phyloP scores from a whole-genome alignment of 2,797 vertebrate species.

The Phaenicophaeus curvirostris region DNA sequence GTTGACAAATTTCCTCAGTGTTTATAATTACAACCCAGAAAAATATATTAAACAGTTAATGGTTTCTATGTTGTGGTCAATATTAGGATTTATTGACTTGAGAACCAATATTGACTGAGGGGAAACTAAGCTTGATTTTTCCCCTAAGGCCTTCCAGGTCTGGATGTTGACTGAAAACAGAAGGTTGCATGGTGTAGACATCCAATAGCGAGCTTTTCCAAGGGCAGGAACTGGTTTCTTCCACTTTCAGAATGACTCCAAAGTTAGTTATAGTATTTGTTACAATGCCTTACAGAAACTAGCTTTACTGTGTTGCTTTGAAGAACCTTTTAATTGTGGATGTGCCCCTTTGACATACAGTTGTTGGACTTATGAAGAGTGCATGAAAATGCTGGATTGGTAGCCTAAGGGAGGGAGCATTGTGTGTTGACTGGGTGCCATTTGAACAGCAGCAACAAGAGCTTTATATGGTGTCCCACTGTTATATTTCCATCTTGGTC shows the following conservation, averaged over 20 bases:
- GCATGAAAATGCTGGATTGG: neutral
- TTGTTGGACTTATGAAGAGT: neutral
- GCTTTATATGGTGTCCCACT: neutral
- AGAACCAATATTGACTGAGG: constrained; percentile 19
- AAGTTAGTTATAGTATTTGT: neutral
- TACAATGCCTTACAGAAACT: neutral
- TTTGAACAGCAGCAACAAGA: neutral
- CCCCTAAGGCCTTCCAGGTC: constrained; percentile 11
- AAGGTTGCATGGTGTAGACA: neutral
- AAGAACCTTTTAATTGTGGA: neutral
- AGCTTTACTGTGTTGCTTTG: neutral
- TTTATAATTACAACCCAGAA: constrained; percentile 72
- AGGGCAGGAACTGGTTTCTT: neutral
- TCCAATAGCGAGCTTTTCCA: neutral
- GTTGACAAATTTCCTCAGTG: constrained; percentile 63
- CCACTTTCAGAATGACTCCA: neutral
- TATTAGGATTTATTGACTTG: constrained; percentile 66
- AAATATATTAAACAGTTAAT: constrained; percentile 68
- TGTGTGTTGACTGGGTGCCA: neutral
- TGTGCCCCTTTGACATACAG: neutral
- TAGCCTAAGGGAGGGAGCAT: neutral
- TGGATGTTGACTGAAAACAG: constrained; percentile 42
- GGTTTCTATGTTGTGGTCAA: constrained; percentile 63
- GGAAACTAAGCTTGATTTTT: constrained; percentile 32
- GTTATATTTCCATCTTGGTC: neutral